Percentiles rank a stretch among this genome's conserved stretches.
These are phyloP conservation scores for Rhopalosiphum padi DNA, from an alignment of 1,140 invertebrate genomes.

Conservation along the genomic window DNA sequence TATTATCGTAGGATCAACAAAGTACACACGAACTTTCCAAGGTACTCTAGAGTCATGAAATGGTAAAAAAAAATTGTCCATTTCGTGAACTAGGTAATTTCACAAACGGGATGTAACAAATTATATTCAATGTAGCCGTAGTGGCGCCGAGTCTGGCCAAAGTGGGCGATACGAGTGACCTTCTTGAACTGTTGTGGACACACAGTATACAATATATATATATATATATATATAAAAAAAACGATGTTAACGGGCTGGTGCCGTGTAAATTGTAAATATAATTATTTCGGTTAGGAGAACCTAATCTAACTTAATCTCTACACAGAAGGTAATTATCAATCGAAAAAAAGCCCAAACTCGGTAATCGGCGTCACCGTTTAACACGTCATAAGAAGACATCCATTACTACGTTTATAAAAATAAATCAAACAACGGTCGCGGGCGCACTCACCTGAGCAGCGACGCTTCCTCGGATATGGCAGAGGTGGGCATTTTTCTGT, in stretches of 20 bases:
- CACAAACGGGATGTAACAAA: not conserved
- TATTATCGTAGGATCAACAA: not conserved
- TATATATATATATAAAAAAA: not conserved
- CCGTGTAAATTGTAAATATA: not conserved
- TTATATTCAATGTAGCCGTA: not conserved
- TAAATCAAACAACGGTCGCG: not conserved
- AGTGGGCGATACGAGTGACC: not conserved
- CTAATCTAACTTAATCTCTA: not conserved
- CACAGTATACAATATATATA: not conserved
- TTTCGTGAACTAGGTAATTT: not conserved
- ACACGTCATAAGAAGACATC: not conserved
- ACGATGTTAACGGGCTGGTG: not conserved
- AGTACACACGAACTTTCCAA: not conserved
- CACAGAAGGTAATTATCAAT: not conserved
- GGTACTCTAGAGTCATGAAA: not conserved
- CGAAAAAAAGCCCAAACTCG: not conserved
- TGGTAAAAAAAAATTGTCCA: not conserved
- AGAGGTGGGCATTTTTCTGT: conserved; percentile 71
- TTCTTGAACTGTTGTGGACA: not conserved
- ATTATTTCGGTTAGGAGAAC: not conserved
- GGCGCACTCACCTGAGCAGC: conserved; percentile 71
- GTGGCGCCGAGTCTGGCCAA: not conserved
- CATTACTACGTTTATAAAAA: not conserved
- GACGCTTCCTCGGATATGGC: conserved; percentile 74
- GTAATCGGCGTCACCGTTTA: not conserved